Conservation (phyloP, 2,113 vertebrate species). For the Peucedramus taeniatus region DNA sequence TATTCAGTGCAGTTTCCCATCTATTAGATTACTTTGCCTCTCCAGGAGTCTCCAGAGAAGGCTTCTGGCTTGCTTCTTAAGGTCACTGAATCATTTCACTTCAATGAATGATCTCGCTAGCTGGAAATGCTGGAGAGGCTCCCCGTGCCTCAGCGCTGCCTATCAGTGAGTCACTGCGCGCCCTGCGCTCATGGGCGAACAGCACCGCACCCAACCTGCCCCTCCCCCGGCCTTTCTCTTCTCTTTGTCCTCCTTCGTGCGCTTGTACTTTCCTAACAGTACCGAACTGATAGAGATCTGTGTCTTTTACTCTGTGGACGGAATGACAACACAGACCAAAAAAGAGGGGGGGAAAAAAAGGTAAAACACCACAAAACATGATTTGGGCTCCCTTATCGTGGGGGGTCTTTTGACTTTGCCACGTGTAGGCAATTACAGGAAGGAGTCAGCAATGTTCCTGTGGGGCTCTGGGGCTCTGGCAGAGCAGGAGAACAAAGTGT, state of each 20-base stretch:
- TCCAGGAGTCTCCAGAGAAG: neutral
- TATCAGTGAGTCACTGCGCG: neutral
- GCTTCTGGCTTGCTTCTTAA: conserved; percentile 27
- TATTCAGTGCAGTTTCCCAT: neutral
- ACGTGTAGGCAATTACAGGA: neutral
- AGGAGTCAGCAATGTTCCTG: neutral
- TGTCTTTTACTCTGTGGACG: neutral
- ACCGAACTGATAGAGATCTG: neutral
- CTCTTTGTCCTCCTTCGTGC: neutral
- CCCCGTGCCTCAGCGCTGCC: accelerated
- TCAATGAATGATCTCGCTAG: neutral
- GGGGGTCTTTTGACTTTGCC: neutral
- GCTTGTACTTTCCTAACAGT: neutral
- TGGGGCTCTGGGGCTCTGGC: accelerated
- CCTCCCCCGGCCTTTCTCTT: accelerated
- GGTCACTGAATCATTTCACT: conserved; percentile 23
- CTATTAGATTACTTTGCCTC: neutral
- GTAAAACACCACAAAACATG: neutral
- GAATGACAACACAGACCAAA: neutral
- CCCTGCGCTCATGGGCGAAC: neutral
- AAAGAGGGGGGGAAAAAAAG: neutral
- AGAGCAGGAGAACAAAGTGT: neutral
- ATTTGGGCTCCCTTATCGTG: neutral
- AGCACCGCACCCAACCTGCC: neutral
- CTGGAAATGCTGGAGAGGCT: neutral